Base-by-base conservation (phyloP, 2,113 vertebrate species). In the Galbula dea region DNA sequence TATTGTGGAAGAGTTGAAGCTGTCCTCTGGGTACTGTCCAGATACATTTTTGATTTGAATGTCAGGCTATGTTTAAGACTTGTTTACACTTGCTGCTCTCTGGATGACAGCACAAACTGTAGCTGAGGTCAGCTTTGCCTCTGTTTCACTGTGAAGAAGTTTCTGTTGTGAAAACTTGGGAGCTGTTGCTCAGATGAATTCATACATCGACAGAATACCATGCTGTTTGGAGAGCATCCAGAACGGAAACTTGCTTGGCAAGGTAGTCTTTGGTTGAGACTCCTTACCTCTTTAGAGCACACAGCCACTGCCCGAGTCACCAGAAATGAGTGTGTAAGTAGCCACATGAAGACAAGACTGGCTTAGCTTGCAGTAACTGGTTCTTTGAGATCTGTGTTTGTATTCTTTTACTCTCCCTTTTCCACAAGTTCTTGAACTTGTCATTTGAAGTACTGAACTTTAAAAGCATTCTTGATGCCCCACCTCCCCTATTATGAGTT, bases 51-150 rank as follows among this genome's bases (percentile, higher is more conserved):
- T 82, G 79, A 51, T 46, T n/a, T 22, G 55, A 83, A 59, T 21
- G 30, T 88, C 46, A 59, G 68, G 54, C 85, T 19, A 0, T 45
- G 23, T 82, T 73, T 55, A 80, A 88, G 43, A 43, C 75, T 73
- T 95, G 87, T 80, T 94, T 90, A 83, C 51, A 23, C 90, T 91
- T 71, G 80, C 59, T 76, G 88, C 30, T 93, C 55, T 90, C 61
- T 77, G 83, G 88, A 77, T 95, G 86, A 90, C 65, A 89, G 93
- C 88, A 71, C 69, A 93, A 71, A 72, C 59, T 89, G 2, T 58
- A 88, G 90, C 93, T 95, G 90, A 92, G 76, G 48, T 96, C 92
- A 94, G 85, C 86, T 88, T 77, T 89, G 55, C 83, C 89, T 83
- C 58, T 41, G 19, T 62, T 91, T 79, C 57, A n/a, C 75, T 63